Evolutionary conservation across 2,888 invertebrate species (phyloP), one percentile per base, ranked within the genome.

Genomic region (Andrena flavipes): DNA sequence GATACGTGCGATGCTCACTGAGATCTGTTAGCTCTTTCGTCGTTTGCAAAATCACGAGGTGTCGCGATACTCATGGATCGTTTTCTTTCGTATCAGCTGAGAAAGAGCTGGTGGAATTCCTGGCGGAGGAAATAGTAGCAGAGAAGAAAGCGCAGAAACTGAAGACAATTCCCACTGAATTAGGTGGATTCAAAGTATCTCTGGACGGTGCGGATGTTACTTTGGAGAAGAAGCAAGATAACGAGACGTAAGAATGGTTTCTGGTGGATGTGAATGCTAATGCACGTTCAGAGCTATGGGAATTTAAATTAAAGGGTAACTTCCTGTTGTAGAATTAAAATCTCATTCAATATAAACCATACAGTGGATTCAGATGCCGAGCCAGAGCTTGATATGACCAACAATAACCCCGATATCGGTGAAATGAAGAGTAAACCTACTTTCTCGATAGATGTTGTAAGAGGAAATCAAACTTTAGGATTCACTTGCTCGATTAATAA

Each of bases 321-420:
- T 48, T 10, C 48, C 83, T 71, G 56, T 94, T 94, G 33, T 91
- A 97, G 97, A 84, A 95, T 98, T 83, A 95, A 95, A 69, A 96
- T 99, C 62, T 96, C 96, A 75, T 97, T 99, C 94, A 99, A 99
- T 93, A 97, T 99, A 0, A 99, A 99, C 94, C 98, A 99, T 94
- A 97, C 98, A 0, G 99, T 99, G 0, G 98, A 99, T 92, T 95
- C 97, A 0, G 96, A 96, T 1, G 92, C 95, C 4, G 97, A 96
- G 65, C 95, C 96, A 1, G 96, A 96, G 77, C 85, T 96, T 2
- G 96, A 96, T 86, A 95, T 95, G 1, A 94, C 94, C 82, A 94
- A 94, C 6, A 97, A 97, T 74, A 97, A 97, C 94, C 95, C 96
- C 62, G 97, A 97, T 87, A 94, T 97, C 84, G 96, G 96, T 0